Evolutionary conservation across 64 coral and sea anemone species (phyloP), one percentile per base, ranked within the genome.

Genomic region (Montipora efflorescens): DNA sequence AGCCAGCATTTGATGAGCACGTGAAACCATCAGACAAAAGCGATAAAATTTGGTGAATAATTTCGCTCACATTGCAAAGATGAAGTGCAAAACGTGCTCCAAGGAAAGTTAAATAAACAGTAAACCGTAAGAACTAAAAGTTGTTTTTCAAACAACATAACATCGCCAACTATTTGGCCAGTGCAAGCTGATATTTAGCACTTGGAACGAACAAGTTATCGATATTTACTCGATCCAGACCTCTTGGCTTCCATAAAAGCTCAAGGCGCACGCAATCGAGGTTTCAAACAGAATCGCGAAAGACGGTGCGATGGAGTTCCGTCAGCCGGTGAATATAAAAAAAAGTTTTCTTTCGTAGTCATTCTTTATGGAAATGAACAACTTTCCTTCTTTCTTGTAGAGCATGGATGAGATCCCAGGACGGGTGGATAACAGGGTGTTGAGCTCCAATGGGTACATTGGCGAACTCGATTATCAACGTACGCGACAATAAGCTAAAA

Each of bases 401-500:
- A 84, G 59, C 44, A 59, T 75, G 74, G 85, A 87, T 49, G 84
- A 80, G 80, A 78, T 88, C 16, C 55, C 74, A 19, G 81, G 83
- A 1, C 78, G 51, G 8, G 45, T 93, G 20, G 92, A 93, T 73
- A 88, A 55, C 18, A 84, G 83, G 9, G 47, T 80, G 5, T 5
- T 57, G 59, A 93, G 76, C 53, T 50, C 75, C 9, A 88, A 79
- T 71, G 76, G 87, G 55, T 93, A 93, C 77, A 80, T 80, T 9
- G 92, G 87, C 49, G 92, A 93, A 70, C 61, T 93, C 55, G 92
- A 93, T 23, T 93, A 93, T 68, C 83, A 87, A 93, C 87, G 92
- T 93, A 93, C 84, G 92, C 75, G 48, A 52, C 44, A 59, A 89
- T 78, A 75, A 73, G 18, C 18, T 75, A 58, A 46, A 88, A 58